Conservation (phyloP, 2,797 vertebrate genomes). For the Ispidina lecontei region DNA sequence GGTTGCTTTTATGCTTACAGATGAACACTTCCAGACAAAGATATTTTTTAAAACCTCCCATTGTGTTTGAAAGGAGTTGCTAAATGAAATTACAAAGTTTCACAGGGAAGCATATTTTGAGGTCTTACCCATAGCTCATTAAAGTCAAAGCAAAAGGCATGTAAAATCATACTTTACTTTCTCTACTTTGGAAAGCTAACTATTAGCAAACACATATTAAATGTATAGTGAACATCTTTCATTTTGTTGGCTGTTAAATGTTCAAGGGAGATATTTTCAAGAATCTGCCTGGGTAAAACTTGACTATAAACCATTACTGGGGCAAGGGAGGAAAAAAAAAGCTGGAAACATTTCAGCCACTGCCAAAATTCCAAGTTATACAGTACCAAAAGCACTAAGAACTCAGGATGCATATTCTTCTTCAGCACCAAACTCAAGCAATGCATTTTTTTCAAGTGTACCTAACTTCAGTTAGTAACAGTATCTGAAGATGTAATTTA, state of each 20-base stretch:
- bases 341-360: neutral
- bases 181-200: neutral
- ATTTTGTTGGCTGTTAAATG: neutral
- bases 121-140: neutral
- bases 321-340: neutral
- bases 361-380: neutral
- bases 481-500: neutral
- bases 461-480: neutral
- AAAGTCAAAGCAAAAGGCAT: neutral
- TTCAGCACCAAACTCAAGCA: neutral
- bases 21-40: conserved; percentile 34
- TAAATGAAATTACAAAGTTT: conserved; percentile 27
- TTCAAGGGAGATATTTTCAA: neutral
- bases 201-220: neutral
- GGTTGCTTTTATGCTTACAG: conserved; percentile 30
- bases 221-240: neutral
- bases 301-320: neutral
- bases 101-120: neutral
- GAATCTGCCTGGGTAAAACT: neutral
- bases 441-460: neutral
- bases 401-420: neutral
- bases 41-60: conserved; percentile 46
- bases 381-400: neutral
- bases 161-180: neutral
- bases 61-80: conserved; percentile 44